Conservation (phyloP, 2,113 vertebrate species). For the Tachysurus fulvidraco region DNA sequence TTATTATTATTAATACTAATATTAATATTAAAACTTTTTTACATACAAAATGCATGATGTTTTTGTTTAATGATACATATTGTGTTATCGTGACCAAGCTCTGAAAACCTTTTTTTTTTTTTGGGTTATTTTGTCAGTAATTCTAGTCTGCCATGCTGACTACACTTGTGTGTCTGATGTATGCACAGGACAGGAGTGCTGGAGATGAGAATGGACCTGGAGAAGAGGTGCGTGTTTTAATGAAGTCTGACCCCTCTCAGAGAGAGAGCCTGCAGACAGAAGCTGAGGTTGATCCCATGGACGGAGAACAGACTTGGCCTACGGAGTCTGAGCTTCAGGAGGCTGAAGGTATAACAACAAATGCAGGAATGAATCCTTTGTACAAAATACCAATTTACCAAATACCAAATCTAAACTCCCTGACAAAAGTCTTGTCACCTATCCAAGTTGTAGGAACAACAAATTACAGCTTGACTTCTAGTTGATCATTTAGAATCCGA, state of each 20-base stretch:
- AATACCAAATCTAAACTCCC: no score
- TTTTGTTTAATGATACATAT: neutral
- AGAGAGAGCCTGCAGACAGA: slow-evolving; percentile 87
- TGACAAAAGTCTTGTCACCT: no score
- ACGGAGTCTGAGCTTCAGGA: slow-evolving; percentile 89
- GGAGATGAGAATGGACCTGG: slow-evolving; percentile 67
- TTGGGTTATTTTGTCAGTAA: neutral
- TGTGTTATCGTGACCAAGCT: neutral
- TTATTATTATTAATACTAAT: no score
- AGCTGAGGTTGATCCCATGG: slow-evolving; percentile 91
- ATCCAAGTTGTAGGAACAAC: no score
- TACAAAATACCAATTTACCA: neutral
- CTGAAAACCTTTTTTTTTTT: neutral
- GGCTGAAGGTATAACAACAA: slow-evolving; percentile 79
- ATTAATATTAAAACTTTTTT: no score
- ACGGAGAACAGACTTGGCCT: slow-evolving; percentile 97
- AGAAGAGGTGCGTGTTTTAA: slow-evolving; percentile 80
- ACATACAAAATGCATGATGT: neutral
- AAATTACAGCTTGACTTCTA: no score
- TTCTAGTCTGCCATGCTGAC: neutral
- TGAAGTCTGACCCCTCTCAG: slow-evolving; percentile 81
- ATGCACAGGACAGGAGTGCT: slow-evolving; percentile 69
- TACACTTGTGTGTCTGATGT: neutral
- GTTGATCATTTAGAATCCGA: no score
- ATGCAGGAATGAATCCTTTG: neutral